Base-by-base conservation (phyloP, 2,113 vertebrate genomes). In the Dipodomys stephensi region DNA sequence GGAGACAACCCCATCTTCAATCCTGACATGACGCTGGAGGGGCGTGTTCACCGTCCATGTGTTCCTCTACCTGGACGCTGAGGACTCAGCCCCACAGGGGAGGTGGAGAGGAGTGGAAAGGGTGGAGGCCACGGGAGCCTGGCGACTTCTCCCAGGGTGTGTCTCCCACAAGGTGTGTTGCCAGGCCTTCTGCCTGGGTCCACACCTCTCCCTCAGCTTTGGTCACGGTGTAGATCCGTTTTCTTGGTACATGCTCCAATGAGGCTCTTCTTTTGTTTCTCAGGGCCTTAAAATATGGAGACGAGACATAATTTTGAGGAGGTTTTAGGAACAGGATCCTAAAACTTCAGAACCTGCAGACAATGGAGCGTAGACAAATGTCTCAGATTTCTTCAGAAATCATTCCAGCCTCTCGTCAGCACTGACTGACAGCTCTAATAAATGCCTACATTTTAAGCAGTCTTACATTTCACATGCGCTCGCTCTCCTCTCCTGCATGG, bases 341-440 rank as follows among this genome's bases (percentile, higher is more conserved):
- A 62, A 96, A 97, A 97, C 92, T 97, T 97, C 87, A 93, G 91
- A 97, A n/a, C 27, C 83, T 95, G 93, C 94, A 98, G 95, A 98
- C 97, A 98, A 96, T 95, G 85, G 84, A 87, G 91, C 92, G 32
- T 77, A 77, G 44, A 85, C 96, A 78, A 97, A 84, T 96, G 95
- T 94, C 91, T 97, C 76, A 93, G 96, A 97, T 96, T 95, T 98
- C 98, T 97, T 98, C 96, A 97, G 97, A 98, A 98, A 98, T 97
- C 97, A 98, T 97, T 97, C 97, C 96, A 94, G 88, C 98, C 96
- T 98, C 96, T 87, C 97, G 97, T 97, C 98, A 96, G 87, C 78
- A 90, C 97, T 98, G 98, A 98, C 97, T 98, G 98, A 98, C 98
- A 98, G 98, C 98, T 97, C 97, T 98, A 98, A 99, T 98, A 98